phyloP scores from a whole-genome alignment of 2,113 vertebrate genomes.

The Himantopus leucocephalus region DNA sequence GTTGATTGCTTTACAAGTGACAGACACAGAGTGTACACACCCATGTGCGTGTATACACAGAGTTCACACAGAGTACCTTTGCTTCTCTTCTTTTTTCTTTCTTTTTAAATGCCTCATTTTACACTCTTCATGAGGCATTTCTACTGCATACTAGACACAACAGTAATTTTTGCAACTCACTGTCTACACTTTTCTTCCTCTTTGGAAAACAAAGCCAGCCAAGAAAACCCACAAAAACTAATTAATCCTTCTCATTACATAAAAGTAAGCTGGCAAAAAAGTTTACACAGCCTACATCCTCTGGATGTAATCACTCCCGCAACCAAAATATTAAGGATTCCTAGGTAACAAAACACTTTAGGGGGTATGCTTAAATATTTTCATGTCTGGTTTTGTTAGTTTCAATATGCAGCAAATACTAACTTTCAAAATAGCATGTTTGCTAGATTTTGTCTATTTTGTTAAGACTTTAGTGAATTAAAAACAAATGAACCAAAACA shows the following conservation, averaged over 20 bases:
- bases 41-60: fast-evolving
- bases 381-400: background rate
- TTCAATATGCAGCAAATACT: background rate
- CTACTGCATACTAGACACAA: background rate
- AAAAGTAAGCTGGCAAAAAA: background rate
- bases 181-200: background rate
- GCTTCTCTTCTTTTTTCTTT: background rate
- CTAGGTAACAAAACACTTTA: background rate
- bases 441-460: background rate
- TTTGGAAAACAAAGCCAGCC: background rate
- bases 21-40: background rate
- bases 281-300: background rate
- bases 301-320: background rate
- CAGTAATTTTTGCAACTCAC: background rate
- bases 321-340: background rate
- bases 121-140: background rate
- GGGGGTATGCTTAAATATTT: background rate
- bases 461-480: background rate
- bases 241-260: background rate
- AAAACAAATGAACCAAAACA: background rate
- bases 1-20: background rate
- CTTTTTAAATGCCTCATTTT: background rate
- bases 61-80: background rate
- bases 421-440: background rate
- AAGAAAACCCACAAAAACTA: background rate